Base-by-base conservation (phyloP, 2,797 vertebrate species). In the Neosilurus hyrtlii region DNA sequence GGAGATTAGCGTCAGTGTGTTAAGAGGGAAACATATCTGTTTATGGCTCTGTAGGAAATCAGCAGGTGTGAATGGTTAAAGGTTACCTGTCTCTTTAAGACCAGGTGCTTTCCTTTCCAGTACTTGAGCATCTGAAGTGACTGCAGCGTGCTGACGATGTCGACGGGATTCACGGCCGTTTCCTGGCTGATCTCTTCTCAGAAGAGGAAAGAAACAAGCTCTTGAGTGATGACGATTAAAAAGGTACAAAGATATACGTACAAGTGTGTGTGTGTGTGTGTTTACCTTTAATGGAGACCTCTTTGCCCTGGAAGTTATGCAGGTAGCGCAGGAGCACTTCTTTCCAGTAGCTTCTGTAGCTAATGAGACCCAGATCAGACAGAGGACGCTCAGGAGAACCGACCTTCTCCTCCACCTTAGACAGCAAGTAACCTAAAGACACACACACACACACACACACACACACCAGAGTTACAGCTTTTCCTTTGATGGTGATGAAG, bases 71-170 rank as follows among this genome's bases (percentile, higher is more conserved):
- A 15, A 37, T 59, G 14, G 56, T 76, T 61, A 26, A 24, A 56
- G 15, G 81, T 57, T 91, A 98, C 97, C 96, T 99, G 98, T 94
- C 98, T 95, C 89, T 99, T 99, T 83, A 99, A 91, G 79, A 99
- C 98, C 84, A 99, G 91, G 90, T 99, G 97, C 75, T 99, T 99
- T 84, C 98, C 98, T 88, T 99, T 99, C 98, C 98, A 99, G 87
- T 99, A 99, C 85, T 99, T 99, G 49, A 99, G 96, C 97, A 99
- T 99, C 93, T 99, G 98, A 79, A 99, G 96, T 0, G 97, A 97
- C 93, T 99, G 98, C 91, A 99, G 93, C 0, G 98, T 99, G 93
- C 97, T 99, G 82, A 99, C 98, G 0, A 99, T 99, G 94, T 99
- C 98, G 61, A 99, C 97, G 0, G 98, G 98, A 90, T 99, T 99